A percentile compares a stretch with the other conserved stretches of the same genome.
These are phyloP conservation scores for Calameuta filiformis DNA, from an alignment of 2,888 invertebrate genomes.

Conservation along the genomic window DNA sequence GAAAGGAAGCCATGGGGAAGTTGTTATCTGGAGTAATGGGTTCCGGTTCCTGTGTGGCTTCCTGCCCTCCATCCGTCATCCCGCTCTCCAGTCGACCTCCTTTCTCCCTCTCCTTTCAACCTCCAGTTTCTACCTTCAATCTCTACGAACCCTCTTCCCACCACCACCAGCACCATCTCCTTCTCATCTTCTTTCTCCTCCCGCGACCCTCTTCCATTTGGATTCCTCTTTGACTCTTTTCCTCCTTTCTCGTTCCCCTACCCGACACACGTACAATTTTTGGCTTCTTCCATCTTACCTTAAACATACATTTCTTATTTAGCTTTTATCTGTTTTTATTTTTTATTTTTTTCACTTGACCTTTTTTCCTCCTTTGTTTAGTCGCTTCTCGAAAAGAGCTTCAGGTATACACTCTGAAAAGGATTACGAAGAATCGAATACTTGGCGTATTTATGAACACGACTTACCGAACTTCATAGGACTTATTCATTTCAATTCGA, in stretches of 20 bases:
- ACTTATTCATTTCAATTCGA: background rate
- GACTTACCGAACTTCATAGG: background rate
- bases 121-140: conserved; percentile 9
- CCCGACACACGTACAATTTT: background rate
- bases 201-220: background rate
- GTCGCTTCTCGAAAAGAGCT: too few species aligned
- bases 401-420: background rate
- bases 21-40: conserved; percentile 54
- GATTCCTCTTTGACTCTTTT: background rate
- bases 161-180: background rate
- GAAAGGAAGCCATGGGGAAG: conserved; percentile 49
- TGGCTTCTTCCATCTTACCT: background rate
- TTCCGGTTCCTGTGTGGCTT: conserved; percentile 52
- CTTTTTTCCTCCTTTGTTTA: conserved; percentile 13
- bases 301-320: background rate
- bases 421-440: background rate
- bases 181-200: conserved; percentile 4
- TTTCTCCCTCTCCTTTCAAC: background rate
- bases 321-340: background rate
- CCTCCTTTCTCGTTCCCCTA: background rate
- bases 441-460: background rate
- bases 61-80: conserved; percentile 49
- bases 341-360: background rate
- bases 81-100: conserved; percentile 17
- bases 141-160: background rate